phyloP scores from a whole-genome alignment of 2,888 invertebrate genomes.

The Oscheius sp. region DNA sequence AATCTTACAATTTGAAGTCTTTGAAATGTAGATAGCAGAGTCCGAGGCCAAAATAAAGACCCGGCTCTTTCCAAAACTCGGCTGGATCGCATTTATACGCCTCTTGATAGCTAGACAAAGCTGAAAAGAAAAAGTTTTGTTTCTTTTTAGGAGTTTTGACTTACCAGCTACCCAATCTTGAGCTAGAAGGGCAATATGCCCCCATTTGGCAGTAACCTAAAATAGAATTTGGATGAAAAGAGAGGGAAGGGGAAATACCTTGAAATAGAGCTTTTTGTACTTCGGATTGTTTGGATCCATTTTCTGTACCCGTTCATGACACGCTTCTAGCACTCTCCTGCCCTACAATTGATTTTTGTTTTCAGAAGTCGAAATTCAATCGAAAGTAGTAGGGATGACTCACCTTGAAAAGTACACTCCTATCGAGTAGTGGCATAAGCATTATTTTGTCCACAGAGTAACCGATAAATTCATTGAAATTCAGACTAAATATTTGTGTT shows the following conservation, averaged over 20 bases:
- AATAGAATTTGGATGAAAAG: neutral
- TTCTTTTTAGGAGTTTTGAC: neutral
- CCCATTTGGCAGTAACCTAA: constrained; percentile 81
- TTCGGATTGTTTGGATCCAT: neutral
- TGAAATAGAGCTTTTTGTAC: constrained; percentile 13
- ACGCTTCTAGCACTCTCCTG: constrained; percentile 21
- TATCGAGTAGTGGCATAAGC: constrained; percentile 23
- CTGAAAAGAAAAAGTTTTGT: neutral
- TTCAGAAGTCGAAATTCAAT: too few species aligned
- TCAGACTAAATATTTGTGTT: constrained; percentile 27
- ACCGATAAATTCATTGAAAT: constrained; percentile 38
- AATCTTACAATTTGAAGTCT: constrained; percentile 85
- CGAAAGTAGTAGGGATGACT: neutral
- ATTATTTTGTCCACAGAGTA: constrained; percentile 2
- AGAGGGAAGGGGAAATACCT: neutral
- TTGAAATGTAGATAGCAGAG: constrained; percentile 95
- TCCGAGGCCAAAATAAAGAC: constrained; percentile 92
- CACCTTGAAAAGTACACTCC: constrained; percentile 43
- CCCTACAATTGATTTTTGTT: constrained; percentile 19
- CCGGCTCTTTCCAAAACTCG: constrained; percentile 84
- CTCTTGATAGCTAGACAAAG: constrained; percentile 7
- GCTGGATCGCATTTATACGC: constrained; percentile 73
- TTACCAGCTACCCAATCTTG: constrained; percentile 94
- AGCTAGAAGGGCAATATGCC: constrained; percentile 90
- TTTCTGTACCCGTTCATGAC: constrained; percentile 13